A percentile compares a stretch with the other conserved stretches of the same genome.
Conservation (phyloP, 2,797 vertebrate genomes). For the Catharus ustulatus region DNA sequence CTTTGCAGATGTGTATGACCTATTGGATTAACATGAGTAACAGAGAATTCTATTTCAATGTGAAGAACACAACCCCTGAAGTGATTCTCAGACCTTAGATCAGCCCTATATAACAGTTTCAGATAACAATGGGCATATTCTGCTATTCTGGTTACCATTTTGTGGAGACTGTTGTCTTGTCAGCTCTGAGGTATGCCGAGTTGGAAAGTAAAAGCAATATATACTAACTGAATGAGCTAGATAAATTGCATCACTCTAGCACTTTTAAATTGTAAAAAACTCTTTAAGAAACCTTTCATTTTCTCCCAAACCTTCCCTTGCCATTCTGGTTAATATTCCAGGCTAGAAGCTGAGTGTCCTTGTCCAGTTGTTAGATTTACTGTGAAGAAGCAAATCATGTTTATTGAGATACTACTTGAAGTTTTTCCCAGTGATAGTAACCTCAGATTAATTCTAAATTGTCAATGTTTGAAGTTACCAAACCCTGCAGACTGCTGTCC, state of each 20-base stretch:
- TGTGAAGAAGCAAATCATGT: neutral
- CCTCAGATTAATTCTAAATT: neutral
- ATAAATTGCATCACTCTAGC: neutral
- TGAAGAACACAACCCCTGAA: neutral
- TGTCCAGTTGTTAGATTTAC: neutral
- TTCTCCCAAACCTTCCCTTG: neutral
- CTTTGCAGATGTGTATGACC: neutral
- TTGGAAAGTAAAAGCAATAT: neutral
- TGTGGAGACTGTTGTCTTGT: neutral
- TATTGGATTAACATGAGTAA: neutral
- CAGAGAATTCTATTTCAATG: neutral
- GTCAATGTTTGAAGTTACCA: neutral
- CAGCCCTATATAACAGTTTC: neutral
- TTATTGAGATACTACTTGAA: neutral
- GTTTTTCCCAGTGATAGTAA: neutral
- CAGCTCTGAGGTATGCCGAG: accelerated
- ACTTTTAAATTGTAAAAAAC: neutral
- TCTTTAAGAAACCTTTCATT: neutral
- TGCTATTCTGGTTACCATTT: neutral
- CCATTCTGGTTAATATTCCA: neutral
- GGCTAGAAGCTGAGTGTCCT: neutral
- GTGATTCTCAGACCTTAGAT: neutral
- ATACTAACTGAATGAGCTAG: neutral
- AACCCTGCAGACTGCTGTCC: neutral
- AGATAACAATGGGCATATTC: neutral